Base-by-base conservation (phyloP, 1,140 invertebrate species). In the Drosophila oshimai region DNA sequence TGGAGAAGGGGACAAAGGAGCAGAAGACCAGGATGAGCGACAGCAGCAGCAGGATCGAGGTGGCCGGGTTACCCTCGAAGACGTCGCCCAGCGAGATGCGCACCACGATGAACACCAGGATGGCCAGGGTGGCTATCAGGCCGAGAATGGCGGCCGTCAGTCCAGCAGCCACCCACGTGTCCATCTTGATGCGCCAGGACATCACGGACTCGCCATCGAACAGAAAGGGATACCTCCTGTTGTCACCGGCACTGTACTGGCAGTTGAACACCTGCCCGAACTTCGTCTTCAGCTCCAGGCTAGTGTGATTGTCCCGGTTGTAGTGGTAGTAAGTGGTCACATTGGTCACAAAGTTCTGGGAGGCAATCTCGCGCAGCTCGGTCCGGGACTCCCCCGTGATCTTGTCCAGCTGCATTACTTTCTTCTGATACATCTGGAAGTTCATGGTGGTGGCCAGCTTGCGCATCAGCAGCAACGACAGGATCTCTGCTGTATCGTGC, bases 1-100 rank as follows among this genome's bases (percentile, higher is more conserved):
- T 90, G 15, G 92, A 91, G 71, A 94, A 94, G 6, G 93, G 93
- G 10, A 94, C 60, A 17, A 93, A 92, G 7, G 93, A 92, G 36
- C 89, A 89, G 73, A 92, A 94, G 26, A 93, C 90, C 4, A 93
- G 54, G 4, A 93, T 90, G 0, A 92, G 81, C 2, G 91, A 88
- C 9, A 92, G 64, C n/a, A 93, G 58, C 12, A 93, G 57, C 7
- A 92, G 22, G 3, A 93, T 88, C 4, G 92, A 91, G 4, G 91
- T 80, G 1, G 91, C 79, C 1, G 92, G 92, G 74, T 93, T 93
- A 5, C 92, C 92, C 79, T 93, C 92, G 6, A 93, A 89, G 4
- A 92, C 91, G 44, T 92, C 90, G 37, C 88, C 90, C 51, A 92
- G 68, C 12, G 88, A 92, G 6, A 93, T 90, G 12, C 91, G 78